phyloP scores from a whole-genome alignment of 1,140 invertebrate genomes.

The Notospermus geniculatus region DNA sequence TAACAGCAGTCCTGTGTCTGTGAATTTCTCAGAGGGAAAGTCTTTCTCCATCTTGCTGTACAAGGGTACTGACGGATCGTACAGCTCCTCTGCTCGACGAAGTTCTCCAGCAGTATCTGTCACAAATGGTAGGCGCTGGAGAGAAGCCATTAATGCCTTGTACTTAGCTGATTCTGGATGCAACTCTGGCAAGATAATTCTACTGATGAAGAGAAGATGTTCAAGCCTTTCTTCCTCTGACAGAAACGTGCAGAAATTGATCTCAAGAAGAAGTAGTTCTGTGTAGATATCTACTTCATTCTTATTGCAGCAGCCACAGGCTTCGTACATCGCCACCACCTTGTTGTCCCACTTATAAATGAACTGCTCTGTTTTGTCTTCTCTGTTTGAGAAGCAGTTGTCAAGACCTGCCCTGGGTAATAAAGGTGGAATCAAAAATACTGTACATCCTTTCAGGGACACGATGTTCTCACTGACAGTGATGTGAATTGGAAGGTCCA shows the following conservation, averaged over 20 bases:
- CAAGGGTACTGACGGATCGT: slow-evolving; percentile 19
- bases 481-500: slow-evolving; percentile 1
- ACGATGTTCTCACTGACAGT: slow-evolving; percentile 10
- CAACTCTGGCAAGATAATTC: background rate
- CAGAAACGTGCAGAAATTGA: slow-evolving; percentile 16
- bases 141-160: slow-evolving; percentile 1
- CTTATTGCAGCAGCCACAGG: slow-evolving; percentile 12
- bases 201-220: slow-evolving; percentile 22
- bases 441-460: slow-evolving; percentile 7
- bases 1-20: slow-evolving; percentile 9
- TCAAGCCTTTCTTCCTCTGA: slow-evolving; percentile 3
- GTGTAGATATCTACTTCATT: slow-evolving; percentile 9
- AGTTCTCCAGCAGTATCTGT: slow-evolving; percentile 3
- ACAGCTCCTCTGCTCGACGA: slow-evolving; percentile 16
- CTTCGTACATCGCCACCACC: slow-evolving; percentile 15
- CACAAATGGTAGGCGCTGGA: slow-evolving; percentile 15
- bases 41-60: slow-evolving; percentile 23
- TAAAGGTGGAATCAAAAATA: background rate
- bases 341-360: background rate
- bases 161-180: background rate
- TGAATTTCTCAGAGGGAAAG: slow-evolving; percentile 20
- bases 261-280: slow-evolving; percentile 7
- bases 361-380: background rate
- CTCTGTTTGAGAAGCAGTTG: background rate
- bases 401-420: slow-evolving; percentile 1